phyloP scores from a whole-genome alignment of 2,797 vertebrate species.

The Anabas testudineus region DNA sequence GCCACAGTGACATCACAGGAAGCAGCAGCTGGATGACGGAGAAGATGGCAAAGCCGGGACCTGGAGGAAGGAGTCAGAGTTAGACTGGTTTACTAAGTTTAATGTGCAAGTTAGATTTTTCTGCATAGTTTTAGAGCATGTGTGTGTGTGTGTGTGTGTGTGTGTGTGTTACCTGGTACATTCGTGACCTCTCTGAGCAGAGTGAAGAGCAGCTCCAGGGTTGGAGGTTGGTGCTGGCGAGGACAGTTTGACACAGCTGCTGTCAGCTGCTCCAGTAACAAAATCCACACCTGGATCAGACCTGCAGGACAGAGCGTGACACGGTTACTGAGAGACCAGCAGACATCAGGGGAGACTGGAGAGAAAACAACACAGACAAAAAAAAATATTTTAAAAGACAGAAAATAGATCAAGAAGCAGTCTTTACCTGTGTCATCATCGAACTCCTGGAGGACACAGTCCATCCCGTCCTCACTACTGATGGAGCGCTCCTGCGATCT shows the following conservation, averaged over 20 bases:
- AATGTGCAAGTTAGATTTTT: too few relatives aligned
- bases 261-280: constrained; percentile 94
- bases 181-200: constrained; percentile 91
- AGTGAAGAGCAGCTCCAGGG: constrained; percentile 94
- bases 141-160: not conserved
- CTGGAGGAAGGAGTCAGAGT: constrained; percentile 70
- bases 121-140: too few relatives aligned
- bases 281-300: constrained; percentile 97
- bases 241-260: constrained; percentile 96
- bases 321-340: not conserved
- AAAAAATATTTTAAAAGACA: not conserved
- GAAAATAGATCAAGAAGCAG: not conserved
- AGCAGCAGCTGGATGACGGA: constrained; percentile 96
- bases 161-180: constrained; percentile 85
- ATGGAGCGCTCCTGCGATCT: constrained; percentile 88
- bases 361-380: not conserved
- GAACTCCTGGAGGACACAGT: constrained; percentile 93
- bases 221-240: constrained; percentile 95
- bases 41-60: constrained; percentile 96
- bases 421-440: constrained; percentile 92
- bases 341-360: not conserved
- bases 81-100: too few relatives aligned
- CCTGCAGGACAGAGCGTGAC: constrained; percentile 77
- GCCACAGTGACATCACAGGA: constrained; percentile 96
- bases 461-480: constrained; percentile 94